phyloP scores from a whole-genome alignment of 2,113 vertebrate genomes.

The Sakesphorus luctuosus region DNA sequence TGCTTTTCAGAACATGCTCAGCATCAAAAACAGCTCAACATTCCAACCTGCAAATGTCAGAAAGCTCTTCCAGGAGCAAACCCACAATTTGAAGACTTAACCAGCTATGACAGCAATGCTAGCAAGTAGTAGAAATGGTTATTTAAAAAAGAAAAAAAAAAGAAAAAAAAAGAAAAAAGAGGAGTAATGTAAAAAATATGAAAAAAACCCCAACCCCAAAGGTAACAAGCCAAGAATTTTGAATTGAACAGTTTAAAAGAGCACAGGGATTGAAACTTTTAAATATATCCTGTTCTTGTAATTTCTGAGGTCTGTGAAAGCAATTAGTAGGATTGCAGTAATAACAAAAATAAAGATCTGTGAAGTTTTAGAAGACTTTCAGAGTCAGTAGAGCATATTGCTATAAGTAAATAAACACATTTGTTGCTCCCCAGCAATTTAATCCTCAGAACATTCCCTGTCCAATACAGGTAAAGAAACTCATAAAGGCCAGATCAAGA shows the following conservation, averaged over 20 bases:
- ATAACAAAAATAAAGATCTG: background rate
- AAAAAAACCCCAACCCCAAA: background rate
- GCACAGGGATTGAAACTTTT: background rate
- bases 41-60: background rate
- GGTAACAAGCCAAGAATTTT: background rate
- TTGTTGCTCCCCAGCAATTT: background rate
- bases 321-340: background rate
- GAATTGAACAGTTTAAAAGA: background rate
- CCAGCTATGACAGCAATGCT: background rate
- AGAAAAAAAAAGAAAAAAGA: background rate
- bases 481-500: background rate
- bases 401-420: background rate
- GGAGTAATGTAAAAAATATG: background rate
- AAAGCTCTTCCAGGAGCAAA: background rate
- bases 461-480: background rate
- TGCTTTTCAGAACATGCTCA: background rate
- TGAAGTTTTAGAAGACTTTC: background rate
- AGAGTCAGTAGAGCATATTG: background rate
- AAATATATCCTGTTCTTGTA: background rate
- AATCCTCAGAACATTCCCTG: background rate
- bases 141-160: background rate
- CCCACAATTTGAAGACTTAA: background rate
- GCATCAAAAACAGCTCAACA: background rate
- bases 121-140: background rate
- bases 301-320: background rate